A percentile compares a stretch with the other conserved stretches of the same genome.
phyloP scores from a whole-genome alignment of 2,888 invertebrate genomes.

The Netelia melanura region DNA sequence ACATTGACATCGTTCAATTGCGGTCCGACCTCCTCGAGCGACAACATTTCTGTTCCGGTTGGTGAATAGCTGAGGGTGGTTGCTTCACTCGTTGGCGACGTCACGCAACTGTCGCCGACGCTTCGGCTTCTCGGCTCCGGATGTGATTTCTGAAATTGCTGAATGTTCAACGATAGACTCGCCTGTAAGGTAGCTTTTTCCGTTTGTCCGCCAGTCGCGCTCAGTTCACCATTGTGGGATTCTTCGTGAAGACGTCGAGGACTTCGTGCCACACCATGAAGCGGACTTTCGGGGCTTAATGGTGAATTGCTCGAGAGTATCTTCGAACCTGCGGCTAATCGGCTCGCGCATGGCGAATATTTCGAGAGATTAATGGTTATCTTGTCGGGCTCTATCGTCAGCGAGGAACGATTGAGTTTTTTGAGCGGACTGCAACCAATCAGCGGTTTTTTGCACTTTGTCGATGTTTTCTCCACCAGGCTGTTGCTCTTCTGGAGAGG shows the following conservation, averaged over 20 bases:
- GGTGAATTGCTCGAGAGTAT: slow-evolving; percentile 79
- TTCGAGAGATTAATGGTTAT: slow-evolving; percentile 81
- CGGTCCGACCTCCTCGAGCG: slow-evolving; percentile 78
- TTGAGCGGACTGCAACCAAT: slow-evolving; percentile 76
- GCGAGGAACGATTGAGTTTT: slow-evolving; percentile 80
- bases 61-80: slow-evolving; percentile 79
- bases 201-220: slow-evolving; percentile 23
- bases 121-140: slow-evolving; percentile 77
- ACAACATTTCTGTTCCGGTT: slow-evolving; percentile 80
- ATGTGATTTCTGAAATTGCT: slow-evolving; percentile 74
- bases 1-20: slow-evolving; percentile 68
- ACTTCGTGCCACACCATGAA: slow-evolving; percentile 78
- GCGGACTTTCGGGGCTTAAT: slow-evolving; percentile 80
- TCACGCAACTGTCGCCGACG: slow-evolving; percentile 81
- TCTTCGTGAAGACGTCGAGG: slow-evolving; percentile 72
- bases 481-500: slow-evolving; percentile 70
- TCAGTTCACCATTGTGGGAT: slow-evolving; percentile 27
- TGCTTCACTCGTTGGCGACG: slow-evolving; percentile 81
- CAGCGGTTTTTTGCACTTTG: slow-evolving; percentile 67
- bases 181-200: slow-evolving; percentile 77
- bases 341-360: slow-evolving; percentile 83
- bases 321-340: slow-evolving; percentile 82
- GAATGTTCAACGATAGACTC: slow-evolving; percentile 78
- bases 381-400: slow-evolving; percentile 80
- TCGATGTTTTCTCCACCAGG: slow-evolving; percentile 66